Percentiles rank a stretch among this genome's conserved stretches.
phyloP scores from a whole-genome alignment of 2,888 invertebrate genomes.

The Disparrhopalites patrizii region DNA sequence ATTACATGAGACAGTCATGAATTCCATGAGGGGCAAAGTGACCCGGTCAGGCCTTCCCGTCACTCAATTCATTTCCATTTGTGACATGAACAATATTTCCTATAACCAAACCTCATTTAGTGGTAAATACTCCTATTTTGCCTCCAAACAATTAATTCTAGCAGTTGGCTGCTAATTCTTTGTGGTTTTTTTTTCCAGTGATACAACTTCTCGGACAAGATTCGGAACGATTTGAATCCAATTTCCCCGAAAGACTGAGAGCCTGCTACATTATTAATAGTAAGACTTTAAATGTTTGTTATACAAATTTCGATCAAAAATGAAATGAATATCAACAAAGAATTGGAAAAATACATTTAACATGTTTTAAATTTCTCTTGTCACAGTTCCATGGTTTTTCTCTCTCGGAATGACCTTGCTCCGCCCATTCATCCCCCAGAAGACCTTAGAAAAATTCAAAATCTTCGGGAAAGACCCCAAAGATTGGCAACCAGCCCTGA shows the following conservation, averaged over 20 bases:
- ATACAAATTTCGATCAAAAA: not conserved
- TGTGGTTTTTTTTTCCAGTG: not conserved
- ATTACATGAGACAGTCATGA: not conserved
- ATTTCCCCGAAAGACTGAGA: not conserved
- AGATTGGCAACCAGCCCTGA: not conserved
- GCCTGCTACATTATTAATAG: not conserved
- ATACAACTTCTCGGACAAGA: not conserved
- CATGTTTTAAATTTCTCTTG: not conserved
- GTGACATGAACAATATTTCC: not conserved
- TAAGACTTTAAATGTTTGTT: not conserved
- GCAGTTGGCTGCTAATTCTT: not conserved
- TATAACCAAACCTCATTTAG: not conserved
- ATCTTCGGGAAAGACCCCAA: not conserved
- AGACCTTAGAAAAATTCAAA: not conserved
- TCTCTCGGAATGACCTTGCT: not conserved
- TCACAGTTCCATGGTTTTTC: not conserved
- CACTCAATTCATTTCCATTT: slow-evolving; percentile 13
- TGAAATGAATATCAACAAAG: not conserved
- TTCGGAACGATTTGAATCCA: not conserved
- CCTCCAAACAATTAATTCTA: no score
- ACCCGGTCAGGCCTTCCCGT: not conserved
- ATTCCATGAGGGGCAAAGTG: slow-evolving; percentile 3
- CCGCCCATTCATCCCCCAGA: not conserved
- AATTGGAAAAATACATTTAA: not conserved
- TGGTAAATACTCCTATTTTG: no score